Conservation (phyloP, 2,113 vertebrate species). For the Geococcyx californianus region DNA sequence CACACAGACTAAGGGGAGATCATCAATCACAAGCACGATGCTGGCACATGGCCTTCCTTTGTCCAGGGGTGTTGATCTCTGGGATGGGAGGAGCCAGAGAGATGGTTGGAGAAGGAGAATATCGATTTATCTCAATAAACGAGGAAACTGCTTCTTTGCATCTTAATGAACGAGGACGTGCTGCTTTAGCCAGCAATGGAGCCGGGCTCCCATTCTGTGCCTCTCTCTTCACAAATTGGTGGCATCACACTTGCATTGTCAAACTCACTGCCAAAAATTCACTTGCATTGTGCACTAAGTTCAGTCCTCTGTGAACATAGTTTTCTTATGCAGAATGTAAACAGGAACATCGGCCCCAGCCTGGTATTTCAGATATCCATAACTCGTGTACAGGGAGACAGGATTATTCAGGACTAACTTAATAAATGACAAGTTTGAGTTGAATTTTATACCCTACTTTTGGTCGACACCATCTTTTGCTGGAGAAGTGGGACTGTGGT, state of each 20-base stretch:
- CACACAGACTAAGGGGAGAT: too few species aligned
- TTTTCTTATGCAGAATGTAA: background rate
- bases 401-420: background rate
- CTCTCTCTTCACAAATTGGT: accelerated
- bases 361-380: background rate
- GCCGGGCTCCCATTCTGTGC: background rate
- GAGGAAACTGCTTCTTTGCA: background rate
- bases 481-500: background rate
- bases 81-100: accelerated
- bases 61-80: background rate
- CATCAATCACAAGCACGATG: accelerated
- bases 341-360: background rate
- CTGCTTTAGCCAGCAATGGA: background rate
- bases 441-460: background rate
- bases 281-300: too few species aligned
- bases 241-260: background rate
- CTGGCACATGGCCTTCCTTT: too few species aligned
- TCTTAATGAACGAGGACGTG: accelerated
- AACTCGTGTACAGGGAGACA: too few species aligned
- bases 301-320: background rate
- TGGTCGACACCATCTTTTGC: too few species aligned
- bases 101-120: background rate
- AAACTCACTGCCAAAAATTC: background rate
- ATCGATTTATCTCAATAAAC: background rate
- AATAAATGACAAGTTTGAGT: background rate